phyloP scores from a whole-genome alignment of 2,113 vertebrate genomes.

The Rhinogobius similis region DNA sequence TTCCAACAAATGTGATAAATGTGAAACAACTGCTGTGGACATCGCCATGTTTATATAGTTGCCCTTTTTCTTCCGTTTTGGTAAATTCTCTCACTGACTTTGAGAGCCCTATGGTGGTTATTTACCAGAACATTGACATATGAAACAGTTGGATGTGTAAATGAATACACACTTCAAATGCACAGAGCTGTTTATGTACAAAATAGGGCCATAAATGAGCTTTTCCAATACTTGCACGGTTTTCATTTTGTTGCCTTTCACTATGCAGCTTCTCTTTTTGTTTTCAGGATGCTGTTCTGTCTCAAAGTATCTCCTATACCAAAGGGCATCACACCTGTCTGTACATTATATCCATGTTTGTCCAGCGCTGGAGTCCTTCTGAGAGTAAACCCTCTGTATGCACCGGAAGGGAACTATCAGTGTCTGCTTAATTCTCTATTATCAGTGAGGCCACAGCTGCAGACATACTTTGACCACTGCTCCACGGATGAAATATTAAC shows the following conservation, averaged over 20 bases:
- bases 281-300: not conserved
- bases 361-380: not conserved
- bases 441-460: slow-evolving; percentile 3
- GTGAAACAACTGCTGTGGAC: too few species aligned
- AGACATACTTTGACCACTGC: slow-evolving; percentile 2
- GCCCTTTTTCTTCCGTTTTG: too few species aligned
- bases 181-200: too few species aligned
- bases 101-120: too few species aligned
- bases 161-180: too few species aligned
- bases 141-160: too few species aligned
- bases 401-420: slow-evolving; percentile 16
- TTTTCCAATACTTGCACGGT: too few species aligned
- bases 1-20: too few species aligned
- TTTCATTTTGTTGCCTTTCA: not conserved
- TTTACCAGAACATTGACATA: too few species aligned
- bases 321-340: not conserved
- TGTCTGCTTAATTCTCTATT: slow-evolving; percentile 12
- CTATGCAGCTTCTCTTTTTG: not conserved
- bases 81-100: too few species aligned
- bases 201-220: too few species aligned
- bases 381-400: slow-evolving; percentile 7
- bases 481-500: slow-evolving; percentile 29
- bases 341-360: slow-evolving; percentile 23
- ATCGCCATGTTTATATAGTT: too few species aligned
- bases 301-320: not conserved